Evolutionary conservation across 2,797 vertebrate species (phyloP).

Genomic region (Pagetopsis macropterus): DNA sequence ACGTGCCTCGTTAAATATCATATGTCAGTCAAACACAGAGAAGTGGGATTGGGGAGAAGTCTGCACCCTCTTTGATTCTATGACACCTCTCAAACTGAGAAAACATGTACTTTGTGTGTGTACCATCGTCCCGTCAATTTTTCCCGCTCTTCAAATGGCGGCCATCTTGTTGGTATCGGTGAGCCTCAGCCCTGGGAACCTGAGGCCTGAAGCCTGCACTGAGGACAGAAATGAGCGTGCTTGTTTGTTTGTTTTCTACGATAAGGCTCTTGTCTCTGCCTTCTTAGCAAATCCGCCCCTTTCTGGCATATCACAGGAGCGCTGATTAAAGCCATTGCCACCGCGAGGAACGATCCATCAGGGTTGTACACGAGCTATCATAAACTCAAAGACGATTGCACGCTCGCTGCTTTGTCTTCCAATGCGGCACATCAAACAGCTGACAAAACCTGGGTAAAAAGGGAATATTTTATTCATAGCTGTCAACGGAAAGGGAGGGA

Average conservation of each 20-base stretch:
- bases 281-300: conserved; percentile 10
- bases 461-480: conserved; percentile 67
- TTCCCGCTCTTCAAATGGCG: conserved; percentile 21
- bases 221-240: conserved; percentile 25
- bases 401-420: conserved; percentile 64
- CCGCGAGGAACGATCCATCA: conserved; percentile 54
- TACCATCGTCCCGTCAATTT: conserved; percentile 34
- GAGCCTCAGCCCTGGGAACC: conserved; percentile 14
- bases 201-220: not conserved
- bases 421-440: conserved; percentile 58
- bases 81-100: conserved; percentile 40
- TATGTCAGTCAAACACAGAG: conserved; percentile 33
- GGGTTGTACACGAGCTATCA: conserved; percentile 50
- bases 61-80: conserved; percentile 14
- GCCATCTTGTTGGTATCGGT: conserved; percentile 42
- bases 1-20: conserved; percentile 35
- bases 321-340: conserved; percentile 64
- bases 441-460: conserved; percentile 69
- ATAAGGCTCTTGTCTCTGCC: conserved; percentile 19
- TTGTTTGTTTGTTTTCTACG: conserved; percentile 41
- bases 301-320: conserved; percentile 33
- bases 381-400: conserved; percentile 53
- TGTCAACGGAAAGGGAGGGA: conserved; percentile 42
- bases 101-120: not conserved
- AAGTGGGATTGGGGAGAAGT: conserved; percentile 6